A percentile compares a stretch with the other conserved stretches of the same genome.
Conservation (phyloP, 2,797 vertebrate genomes). For the Cuniculus paca region DNA sequence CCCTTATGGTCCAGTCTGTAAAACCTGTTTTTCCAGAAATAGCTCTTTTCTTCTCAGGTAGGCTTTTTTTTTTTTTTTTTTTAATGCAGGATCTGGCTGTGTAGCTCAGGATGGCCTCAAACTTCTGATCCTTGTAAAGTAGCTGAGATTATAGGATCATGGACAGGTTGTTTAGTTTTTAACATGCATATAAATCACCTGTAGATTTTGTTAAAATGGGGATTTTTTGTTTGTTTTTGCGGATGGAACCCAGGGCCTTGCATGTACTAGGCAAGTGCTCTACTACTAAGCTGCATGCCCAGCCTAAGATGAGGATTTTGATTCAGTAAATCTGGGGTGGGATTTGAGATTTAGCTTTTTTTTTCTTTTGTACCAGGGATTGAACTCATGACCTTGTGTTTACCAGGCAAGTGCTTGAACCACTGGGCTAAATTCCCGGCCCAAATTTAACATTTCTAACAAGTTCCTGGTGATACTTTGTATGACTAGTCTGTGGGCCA, state of each 20-base stretch:
- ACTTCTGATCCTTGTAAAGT: background rate
- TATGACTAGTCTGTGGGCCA: background rate
- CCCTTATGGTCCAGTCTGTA: background rate
- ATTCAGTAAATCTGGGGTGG: background rate
- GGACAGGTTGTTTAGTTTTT: background rate
- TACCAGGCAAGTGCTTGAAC: no score
- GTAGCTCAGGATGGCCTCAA: background rate
- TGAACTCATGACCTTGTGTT: no score
- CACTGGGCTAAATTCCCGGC: no score
- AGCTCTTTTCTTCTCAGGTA: constrained; percentile 7
- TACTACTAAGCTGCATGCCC: background rate
- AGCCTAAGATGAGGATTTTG: background rate
- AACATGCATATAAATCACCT: background rate
- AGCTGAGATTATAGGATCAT: background rate
- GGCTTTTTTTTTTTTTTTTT: background rate
- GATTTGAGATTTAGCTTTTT: background rate
- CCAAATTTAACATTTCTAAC: no score
- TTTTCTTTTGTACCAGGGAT: no score
- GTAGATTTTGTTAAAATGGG: background rate
- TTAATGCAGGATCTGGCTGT: background rate
- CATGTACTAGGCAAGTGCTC: background rate
- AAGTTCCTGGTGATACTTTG: background rate
- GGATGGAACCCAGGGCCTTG: background rate
- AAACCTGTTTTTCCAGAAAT: background rate
- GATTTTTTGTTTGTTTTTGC: background rate